Percentiles rank a stretch among this genome's conserved stretches.
Conservation (phyloP, 2,113 vertebrate species). For the Herpailurus yagouaroundi region DNA sequence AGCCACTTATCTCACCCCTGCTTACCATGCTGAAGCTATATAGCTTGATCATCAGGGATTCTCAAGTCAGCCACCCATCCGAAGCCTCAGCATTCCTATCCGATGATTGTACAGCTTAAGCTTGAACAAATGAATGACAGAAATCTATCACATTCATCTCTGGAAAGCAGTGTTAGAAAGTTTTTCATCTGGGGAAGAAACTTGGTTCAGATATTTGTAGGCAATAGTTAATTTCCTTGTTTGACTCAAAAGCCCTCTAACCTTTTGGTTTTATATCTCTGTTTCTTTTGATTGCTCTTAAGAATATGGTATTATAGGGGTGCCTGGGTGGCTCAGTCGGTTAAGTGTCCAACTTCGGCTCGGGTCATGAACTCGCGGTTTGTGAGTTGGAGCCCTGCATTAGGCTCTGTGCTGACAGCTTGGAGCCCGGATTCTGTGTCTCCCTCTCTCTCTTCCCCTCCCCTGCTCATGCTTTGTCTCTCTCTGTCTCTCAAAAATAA, state of each 20-base stretch:
- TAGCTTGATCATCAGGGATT: background rate
- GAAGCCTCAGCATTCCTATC: background rate
- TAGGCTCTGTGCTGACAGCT: too few species aligned
- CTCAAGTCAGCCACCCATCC: background rate
- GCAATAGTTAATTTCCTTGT: background rate
- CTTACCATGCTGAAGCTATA: background rate
- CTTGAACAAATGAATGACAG: background rate
- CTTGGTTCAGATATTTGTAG: background rate
- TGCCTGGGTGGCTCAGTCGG: too few species aligned
- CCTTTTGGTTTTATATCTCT: background rate
- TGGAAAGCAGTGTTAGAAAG: constrained; percentile 25
- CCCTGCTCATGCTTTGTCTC: too few species aligned
- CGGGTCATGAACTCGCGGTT: too few species aligned
- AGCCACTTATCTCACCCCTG: background rate
- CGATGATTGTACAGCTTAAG: background rate
- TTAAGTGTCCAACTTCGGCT: too few species aligned
- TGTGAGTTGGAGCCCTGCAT: too few species aligned
- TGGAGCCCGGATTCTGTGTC: too few species aligned
- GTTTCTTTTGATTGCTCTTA: background rate
- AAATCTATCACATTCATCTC: background rate
- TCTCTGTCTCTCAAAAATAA: too few species aligned
- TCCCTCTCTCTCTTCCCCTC: too few species aligned
- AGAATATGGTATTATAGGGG: background rate
- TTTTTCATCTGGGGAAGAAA: background rate
- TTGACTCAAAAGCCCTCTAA: background rate